Base-by-base conservation (phyloP, 2,888 invertebrate genomes). In the Eristalis tenax region DNA sequence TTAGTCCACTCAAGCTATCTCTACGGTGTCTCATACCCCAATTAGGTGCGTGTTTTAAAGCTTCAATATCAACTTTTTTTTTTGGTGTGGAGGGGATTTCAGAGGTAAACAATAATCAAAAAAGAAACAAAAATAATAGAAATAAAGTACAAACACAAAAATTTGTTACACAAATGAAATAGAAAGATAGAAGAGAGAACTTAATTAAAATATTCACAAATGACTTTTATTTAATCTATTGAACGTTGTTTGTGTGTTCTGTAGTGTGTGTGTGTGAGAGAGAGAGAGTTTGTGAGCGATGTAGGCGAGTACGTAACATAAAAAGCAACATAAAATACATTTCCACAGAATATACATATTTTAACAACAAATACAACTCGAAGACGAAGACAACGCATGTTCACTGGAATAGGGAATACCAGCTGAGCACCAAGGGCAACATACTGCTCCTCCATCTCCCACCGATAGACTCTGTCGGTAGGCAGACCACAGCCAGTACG, bases 11-110 rank as follows among this genome's bases (percentile, higher is more conserved):
- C 90, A 93, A 91, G 91, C 93, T 93, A 93, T 93, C 93, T 93
- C 93, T 93, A 93, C 93, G 93, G 92, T 93, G 93, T 91, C 93
- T 92, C 91, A 93, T 91, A 90, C 94, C 94, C 93, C 94, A 94
- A 90, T 94, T 93, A 89, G 93, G 93, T 90, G 94, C 94, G 90
- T 95, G 95, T 92, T 95, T 94, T 91, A 95, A 92, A 91, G 94
- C 94, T 90, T 95, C 95, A 91, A 95, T 92, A 93, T 95, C 95
- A 91, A 94, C 95, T 93, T 90, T 90, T 79, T 78, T 83, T 65
- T 32, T n/a, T n/a, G n/a, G n/a, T 71, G 50, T 50, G 88, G 68
- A 43, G 43, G 83, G 77, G 50, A 77, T 77, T 77, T 81, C 43
- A 82, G 70, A 84, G 82, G 78, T 28, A 74, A 94, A 92, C 64